Evolutionary conservation across 2,888 invertebrate species (phyloP), one percentile per base, ranked within the genome.

Genomic region (Adelphocoris suturalis): DNA sequence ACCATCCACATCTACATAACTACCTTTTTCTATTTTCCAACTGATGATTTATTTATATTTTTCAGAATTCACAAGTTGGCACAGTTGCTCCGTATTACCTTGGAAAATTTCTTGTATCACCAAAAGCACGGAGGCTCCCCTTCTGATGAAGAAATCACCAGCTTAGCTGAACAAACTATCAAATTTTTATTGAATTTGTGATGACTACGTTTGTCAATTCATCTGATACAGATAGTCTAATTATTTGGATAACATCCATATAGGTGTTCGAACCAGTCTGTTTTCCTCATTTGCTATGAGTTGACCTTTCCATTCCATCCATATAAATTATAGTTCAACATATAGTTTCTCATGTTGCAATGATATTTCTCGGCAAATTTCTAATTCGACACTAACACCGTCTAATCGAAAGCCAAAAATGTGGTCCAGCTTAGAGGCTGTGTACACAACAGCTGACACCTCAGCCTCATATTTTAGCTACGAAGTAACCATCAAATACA

Each of bases 51-150:
- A 4, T 7, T 37, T 37, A 37, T 37, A 37, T 37, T 82, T 82
- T 48, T 14, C 82, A 82, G 82, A 46, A 48, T 14, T 7, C 48
- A 11, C 82, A 82, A 82, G 52, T 82, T 7, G 82, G 82, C 14
- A 82, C 82, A 13, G n/a, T 82, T 12, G 14, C 82, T 16, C 82
- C 82, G 19, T 82, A 48, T 19, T 82, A 37, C 48, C 47, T 82
- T 13, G 82, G 82, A 13, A 82, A 52, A 23, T 37, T 46, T n/a
- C 82, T 82, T 14, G 82, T 82, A n/a, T 82, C 82, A 12, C 82
- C 82, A 1, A 82, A 82, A 82, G 82, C 82, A 0, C 28, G 82
- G 13, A 82, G 46, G 13, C 52, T 82, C n/a, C 23, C 19, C 1
- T 82, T 48, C 82, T 82, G 27, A 28, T n/a, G 11, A 28, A 23